phyloP scores from a whole-genome alignment of 2,888 invertebrate genomes.

The Acronicta alni region DNA sequence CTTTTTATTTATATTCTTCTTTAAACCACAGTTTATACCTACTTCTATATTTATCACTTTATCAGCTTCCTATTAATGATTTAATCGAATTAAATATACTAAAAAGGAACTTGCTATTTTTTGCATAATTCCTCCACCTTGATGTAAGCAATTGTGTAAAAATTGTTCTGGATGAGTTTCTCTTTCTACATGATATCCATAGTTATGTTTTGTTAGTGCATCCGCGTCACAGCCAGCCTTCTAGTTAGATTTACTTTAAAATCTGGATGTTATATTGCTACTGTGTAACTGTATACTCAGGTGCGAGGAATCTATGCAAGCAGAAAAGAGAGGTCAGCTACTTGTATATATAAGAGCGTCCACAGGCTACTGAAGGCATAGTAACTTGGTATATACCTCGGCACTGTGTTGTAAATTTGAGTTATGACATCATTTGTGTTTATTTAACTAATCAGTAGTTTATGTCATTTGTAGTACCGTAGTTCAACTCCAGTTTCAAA shows the following conservation, averaged over 20 bases:
- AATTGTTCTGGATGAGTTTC: constrained; percentile 85
- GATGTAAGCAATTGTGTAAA: constrained; percentile 65
- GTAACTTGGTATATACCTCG: background rate
- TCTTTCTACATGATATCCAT: constrained; percentile 72
- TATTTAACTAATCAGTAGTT: too few relatives aligned
- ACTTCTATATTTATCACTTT: constrained; percentile 21
- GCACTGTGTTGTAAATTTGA: too few relatives aligned
- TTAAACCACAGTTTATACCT: background rate
- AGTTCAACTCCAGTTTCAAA: too few relatives aligned
- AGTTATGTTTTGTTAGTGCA: constrained; percentile 81
- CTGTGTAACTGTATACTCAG: constrained; percentile 59
- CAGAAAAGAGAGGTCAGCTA: constrained; percentile 71
- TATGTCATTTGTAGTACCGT: too few relatives aligned
- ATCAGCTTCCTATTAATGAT: constrained; percentile 23
- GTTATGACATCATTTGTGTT: too few relatives aligned
- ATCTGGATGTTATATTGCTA: constrained; percentile 77
- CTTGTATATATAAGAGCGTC: constrained; percentile 22
- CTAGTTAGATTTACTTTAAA: constrained; percentile 71
- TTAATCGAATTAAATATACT: background rate
- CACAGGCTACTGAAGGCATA: constrained; percentile 29
- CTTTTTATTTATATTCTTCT: constrained; percentile 4
- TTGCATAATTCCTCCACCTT: constrained; percentile 72
- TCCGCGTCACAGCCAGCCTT: constrained; percentile 80
- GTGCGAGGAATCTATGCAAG: constrained; percentile 75
- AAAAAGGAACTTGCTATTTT: constrained; percentile 29